Base-by-base conservation (phyloP, 2,797 vertebrate genomes). In the Liparis tanakae region DNA sequence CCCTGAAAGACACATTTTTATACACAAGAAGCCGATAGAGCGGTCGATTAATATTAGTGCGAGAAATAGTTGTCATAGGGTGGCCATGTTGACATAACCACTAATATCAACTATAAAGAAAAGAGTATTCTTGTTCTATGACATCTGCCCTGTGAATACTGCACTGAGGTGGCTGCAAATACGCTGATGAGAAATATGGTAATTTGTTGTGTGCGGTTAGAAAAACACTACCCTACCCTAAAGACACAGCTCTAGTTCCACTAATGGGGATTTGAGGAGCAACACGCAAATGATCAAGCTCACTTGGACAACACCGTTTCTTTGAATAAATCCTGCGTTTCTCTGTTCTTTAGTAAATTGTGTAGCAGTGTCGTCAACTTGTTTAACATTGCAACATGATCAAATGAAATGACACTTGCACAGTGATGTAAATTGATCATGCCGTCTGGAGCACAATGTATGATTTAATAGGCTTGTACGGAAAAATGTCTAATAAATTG, bases 401-500 rank as follows among this genome's bases (percentile, higher is more conserved):
- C 41, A 72, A 51, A 69, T 68, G 51, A 72, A 51, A 69, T 68
- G 51, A 77, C 54, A 74, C 36, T 62, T 58, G 74, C 72, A 83
- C 81, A 80, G 74, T 90, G 83, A 75, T 85, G 76, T 85, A 70
- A 12, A 48, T 76, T 72, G 34, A 62, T 78, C 58, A 73, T 83
- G 58, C 81, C 69, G 75, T 70, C 18, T 70, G 67, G 58, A 72
- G 79, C 78, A 89, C 83, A 74, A 37, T 74, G 74, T 87, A 67
- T 76, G 54, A 82, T 76, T 82, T 78, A 37, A 80, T 73, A 76
- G 85, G 87, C 88, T 84, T 91, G 84, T 85, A 65, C 72, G 85
- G 85, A 81, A 82, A 83, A 84, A 81, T 86, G 82, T 57, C 76
- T 76, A 89, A 88, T 88, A 86, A 91, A 92, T 17, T 51, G 50